Conservation (phyloP, 2,113 vertebrate genomes). For the Gallinago paraguaiae region DNA sequence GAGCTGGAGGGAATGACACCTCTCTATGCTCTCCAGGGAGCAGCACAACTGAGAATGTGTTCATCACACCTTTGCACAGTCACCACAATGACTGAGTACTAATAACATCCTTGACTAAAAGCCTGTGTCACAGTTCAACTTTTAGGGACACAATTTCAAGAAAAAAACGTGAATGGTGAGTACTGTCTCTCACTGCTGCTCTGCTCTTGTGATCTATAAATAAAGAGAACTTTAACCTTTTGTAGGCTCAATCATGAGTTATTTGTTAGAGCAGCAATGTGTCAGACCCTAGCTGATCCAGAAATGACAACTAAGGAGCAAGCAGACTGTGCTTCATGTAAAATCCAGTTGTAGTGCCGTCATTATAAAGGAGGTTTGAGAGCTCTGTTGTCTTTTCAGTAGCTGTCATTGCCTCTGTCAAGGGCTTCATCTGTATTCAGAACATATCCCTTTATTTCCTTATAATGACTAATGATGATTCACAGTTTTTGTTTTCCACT, state of each 20-base stretch:
- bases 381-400: slow-evolving; percentile 49
- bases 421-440: slow-evolving; percentile 32
- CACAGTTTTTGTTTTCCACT: background rate
- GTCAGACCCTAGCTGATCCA: slow-evolving; percentile 20
- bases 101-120: background rate
- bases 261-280: slow-evolving; percentile 39
- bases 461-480: slow-evolving; percentile 62
- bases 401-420: slow-evolving; percentile 24
- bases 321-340: slow-evolving; percentile 15
- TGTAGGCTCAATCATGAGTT: slow-evolving; percentile 32
- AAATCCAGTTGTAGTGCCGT: slow-evolving; percentile 8
- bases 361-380: background rate
- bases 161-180: background rate
- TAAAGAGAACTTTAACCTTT: slow-evolving; percentile 49
- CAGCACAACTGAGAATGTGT: background rate
- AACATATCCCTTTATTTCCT: slow-evolving; percentile 47
- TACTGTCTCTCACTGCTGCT: background rate
- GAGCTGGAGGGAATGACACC: background rate
- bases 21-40: background rate
- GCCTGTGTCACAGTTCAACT: background rate
- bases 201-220: slow-evolving; percentile 40
- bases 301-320: slow-evolving; percentile 34
- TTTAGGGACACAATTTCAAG: background rate
- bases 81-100: background rate
- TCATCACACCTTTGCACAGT: background rate